phyloP scores from a whole-genome alignment of 1,140 invertebrate species.

The Zaprionus africanus region DNA sequence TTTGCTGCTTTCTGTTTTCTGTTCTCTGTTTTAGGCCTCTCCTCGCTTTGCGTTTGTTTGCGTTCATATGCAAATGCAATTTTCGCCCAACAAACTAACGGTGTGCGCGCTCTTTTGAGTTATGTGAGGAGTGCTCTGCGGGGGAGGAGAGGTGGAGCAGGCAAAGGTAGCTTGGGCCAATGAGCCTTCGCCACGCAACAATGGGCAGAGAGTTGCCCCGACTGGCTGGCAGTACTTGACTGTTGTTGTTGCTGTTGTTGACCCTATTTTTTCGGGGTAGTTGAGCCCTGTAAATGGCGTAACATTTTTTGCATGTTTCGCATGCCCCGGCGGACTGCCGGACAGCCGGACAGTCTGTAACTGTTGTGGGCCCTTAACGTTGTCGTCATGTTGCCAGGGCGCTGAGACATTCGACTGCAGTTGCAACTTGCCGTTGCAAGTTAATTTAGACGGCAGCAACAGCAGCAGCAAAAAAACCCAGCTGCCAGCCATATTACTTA shows the following conservation, averaged over 20 bases:
- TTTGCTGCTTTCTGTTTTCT: conserved; percentile 2
- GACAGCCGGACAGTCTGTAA: not conserved
- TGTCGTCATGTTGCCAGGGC: conserved; percentile 73
- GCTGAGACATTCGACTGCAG: conserved; percentile 64
- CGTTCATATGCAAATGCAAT: conserved; percentile 79
- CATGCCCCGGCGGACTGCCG: conserved; percentile 19
- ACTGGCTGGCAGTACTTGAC: not conserved
- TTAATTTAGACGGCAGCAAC: conserved; percentile 68
- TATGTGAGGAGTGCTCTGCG: conserved; percentile 52
- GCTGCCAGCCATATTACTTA: conserved; percentile 74
- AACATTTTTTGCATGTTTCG: conserved; percentile 77
- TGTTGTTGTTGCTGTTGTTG: conserved; percentile 33
- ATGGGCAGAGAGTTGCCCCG: conserved; percentile 47
- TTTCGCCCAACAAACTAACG: conserved; percentile 72
- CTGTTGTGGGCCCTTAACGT: conserved; percentile 59
- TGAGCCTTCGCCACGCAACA: conserved; percentile 79
- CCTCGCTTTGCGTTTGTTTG: conserved; percentile 63
- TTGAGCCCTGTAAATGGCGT: conserved; percentile 71
- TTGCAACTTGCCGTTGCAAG: conserved; percentile 61
- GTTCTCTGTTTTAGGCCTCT: conserved; percentile 47
- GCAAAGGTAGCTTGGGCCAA: conserved; percentile 60
- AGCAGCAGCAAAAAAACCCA: conserved; percentile 51
- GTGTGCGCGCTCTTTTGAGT: conserved; percentile 83
- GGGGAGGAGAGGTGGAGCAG: conserved; percentile 3
- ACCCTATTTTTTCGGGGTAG: conserved; percentile 74